Evolutionary conservation across 2,113 vertebrate genomes (phyloP), one percentile per base, ranked within the genome.

Genomic region (Podocnemis expansa): DNA sequence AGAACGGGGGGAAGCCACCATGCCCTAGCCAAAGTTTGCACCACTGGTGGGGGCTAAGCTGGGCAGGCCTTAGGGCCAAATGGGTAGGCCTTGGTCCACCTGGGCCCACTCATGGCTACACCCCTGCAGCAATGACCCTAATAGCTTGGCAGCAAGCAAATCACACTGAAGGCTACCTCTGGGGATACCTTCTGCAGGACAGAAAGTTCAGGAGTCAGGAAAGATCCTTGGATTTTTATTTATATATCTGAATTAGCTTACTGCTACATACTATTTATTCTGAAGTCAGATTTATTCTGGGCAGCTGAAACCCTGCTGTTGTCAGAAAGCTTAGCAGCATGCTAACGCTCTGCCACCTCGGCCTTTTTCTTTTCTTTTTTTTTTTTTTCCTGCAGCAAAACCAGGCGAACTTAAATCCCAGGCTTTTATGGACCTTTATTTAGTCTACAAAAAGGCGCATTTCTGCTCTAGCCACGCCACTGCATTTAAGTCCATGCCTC

Each of bases 251-350:
- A 49, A 24, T 80, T 78, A 52, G 21, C 51, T 34, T 51, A 19
- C 67, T 47, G 67, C 10, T 73, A 29, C 24, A 27, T 67, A 34
- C 51, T 84, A 91, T 93, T 92, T 78, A 80, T 94, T 86, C 94
- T 90, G 10, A 7, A 84, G 1, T 38, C 6, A 5, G 63, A 82
- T 93, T 92, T 81, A 78, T 54, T 45, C 90, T 1, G 11, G 89
- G 80, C 93, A 96, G 95, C 89, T 82, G 86, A 88, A 87, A 79
- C 91, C 80, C 94, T 29, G 87, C 88, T 31, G 84, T 78, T 25
- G 60, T 79, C 84, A 70, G 89, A 60, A 91, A 19, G 52, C 80
- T n/a, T 52, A 1, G 78, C 10, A 38, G 4, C 73, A 79, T 25
- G 0, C 17, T 38, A 73, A 58, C 34, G 0, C 86, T 87, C 88